Evolutionary conservation across 1,140 invertebrate species (phyloP).

Genomic region (Arion vulgaris): DNA sequence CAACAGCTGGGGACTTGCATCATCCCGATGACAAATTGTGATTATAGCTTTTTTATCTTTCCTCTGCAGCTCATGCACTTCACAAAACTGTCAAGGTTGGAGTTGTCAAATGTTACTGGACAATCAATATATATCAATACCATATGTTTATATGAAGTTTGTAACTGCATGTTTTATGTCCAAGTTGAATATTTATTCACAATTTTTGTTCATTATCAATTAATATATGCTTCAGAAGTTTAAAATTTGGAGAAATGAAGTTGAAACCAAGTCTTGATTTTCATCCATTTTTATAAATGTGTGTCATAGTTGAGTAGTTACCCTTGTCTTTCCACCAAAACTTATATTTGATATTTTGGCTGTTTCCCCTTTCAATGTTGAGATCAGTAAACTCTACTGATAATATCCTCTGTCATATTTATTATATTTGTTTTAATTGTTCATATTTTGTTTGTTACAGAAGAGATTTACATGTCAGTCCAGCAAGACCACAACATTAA

Average conservation of each 20-base stretch:
- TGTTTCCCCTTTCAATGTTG: too few species aligned
- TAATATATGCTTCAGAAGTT: not conserved
- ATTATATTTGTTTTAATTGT: too few species aligned
- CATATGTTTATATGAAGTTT: not conserved
- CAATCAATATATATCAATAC: not conserved
- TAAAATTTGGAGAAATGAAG: not conserved
- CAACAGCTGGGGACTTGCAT: not conserved
- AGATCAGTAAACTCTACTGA: too few species aligned
- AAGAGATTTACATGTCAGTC: too few species aligned
- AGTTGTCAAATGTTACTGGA: not conserved
- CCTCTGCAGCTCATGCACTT: not conserved
- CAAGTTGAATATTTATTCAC: not conserved
- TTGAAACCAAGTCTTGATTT: not conserved
- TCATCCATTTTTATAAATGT: not conserved
- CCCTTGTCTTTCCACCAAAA: constrained; percentile 2
- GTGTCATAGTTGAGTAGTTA: not conserved
- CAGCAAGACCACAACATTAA: too few species aligned
- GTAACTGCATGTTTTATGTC: not conserved
- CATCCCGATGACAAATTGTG: not conserved
- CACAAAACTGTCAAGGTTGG: not conserved
- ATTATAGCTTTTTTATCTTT: not conserved
- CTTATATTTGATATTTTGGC: too few species aligned
- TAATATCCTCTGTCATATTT: too few species aligned
- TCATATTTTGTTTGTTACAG: too few species aligned
- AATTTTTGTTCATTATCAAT: not conserved